Base-by-base conservation (phyloP, 1,140 invertebrate genomes). In the Atta texana region DNA sequence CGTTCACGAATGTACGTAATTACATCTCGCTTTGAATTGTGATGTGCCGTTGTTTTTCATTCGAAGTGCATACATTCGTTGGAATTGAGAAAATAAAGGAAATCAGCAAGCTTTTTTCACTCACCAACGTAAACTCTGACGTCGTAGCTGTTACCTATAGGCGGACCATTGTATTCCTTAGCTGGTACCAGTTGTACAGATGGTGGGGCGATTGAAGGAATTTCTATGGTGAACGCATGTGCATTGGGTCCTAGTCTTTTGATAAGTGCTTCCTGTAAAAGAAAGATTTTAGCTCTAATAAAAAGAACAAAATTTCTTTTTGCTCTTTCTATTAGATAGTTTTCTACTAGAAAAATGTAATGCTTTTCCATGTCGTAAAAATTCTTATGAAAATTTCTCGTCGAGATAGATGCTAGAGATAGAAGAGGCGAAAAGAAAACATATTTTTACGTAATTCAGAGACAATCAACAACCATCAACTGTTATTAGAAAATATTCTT, bases 111-210 rank as follows among this genome's bases (percentile, higher is more conserved):
- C 7, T 49, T 49, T 34, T 49, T 87, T 81, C 24, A 95, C 96
- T 96, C 95, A 98, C 97, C 97, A 69, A 97, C 96, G 91, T 97
- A 98, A 78, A 97, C 97, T 93, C 97, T 95, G 49, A 98, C 96
- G 92, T 98, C 98, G 93, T 98, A 98, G 86, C 97, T 98, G 31
- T 98, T 98, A 16, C 98, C 98, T 74, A 98, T 98, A 0, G 98
- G 98, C 2, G 98, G 97, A 0, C 98, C 98, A 78, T 97, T 97
- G 94, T 99, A 98, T 92, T 98, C 97, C 92, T 98, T 98, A 7
- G 98, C 98, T 2, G 98, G 98, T 28, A 98, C 98, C 85, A 99
- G 95, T 93, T 98, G 98, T 39, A 99, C 98, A 75, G 98, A 98
- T 12, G 98, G 98, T 44, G 98, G 98, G 49, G 98, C 97, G 84